Base-by-base conservation (phyloP, 2,113 vertebrate species). In the Calypte anna region DNA sequence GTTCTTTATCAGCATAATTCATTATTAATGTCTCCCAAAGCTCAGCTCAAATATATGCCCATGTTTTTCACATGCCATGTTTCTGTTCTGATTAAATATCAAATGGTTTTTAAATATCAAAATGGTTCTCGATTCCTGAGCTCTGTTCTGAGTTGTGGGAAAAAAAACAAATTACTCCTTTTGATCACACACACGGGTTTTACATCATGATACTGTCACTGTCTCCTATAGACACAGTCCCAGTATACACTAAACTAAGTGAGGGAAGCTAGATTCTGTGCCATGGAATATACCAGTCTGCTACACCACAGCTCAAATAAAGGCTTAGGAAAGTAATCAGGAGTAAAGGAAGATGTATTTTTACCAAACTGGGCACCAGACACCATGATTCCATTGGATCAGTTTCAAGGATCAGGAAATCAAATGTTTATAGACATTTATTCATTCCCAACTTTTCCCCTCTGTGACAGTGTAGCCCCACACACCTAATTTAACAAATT, bases 1-100 rank as follows among this genome's bases (percentile, higher is more conserved):
- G 92, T 88, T 94, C 92, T 88, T 93, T 94, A 93, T 81, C 69
- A 93, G 82, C 38, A 25, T 86, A 92, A 94, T 88, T 92, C 63
- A 96, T 91, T 92, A 93, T 81, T 93, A 74, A 90, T 72, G 62
- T 75, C 70, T 95, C 81, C 76, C 86, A 93, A 88, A 76, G 77
- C 86, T 93, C 86, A 93, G 66, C 33, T 81, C 80, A 94, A 72
- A 75, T 95, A 70, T 57, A 64, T 36, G 62, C 61, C 61, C 30
- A 31, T 78, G 82, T 78, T 92, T 53, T 93, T 94, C 54, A 57
- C 54, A 61, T 72, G 83, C 64, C 83, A 93, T 68, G 27, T 38
- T 88, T 93, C 86, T 92, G 88, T 90, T 93, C 79, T 81, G 82
- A 82, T 94, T 90, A 83, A 91, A 80, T 93, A 96, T 62, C 63